These are phyloP conservation scores for Virgularia gustaviana DNA, from an alignment of 92 coral and sea anemone species.

Conservation along the genomic window DNA sequence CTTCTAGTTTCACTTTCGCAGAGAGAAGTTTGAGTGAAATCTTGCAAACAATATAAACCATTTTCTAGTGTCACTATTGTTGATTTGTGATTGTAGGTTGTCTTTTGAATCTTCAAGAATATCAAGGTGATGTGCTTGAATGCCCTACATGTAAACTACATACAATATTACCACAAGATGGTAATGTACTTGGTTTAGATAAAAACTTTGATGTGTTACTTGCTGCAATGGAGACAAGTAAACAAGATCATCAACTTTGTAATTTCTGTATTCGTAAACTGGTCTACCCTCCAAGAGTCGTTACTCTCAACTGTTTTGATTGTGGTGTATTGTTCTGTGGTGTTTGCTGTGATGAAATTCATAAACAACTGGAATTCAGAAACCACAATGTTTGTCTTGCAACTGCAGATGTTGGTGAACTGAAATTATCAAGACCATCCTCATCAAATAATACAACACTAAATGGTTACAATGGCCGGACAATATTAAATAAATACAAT, in stretches of 20 bases:
- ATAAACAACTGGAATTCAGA: slow-evolving; percentile 81
- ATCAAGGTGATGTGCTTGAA: slow-evolving; percentile 91
- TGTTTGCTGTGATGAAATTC: slow-evolving; percentile 85
- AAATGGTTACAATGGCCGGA: no score
- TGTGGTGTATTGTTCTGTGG: slow-evolving; percentile 87
- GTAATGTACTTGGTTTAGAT: slow-evolving; percentile 68
- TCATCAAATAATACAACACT: no score
- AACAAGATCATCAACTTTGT: slow-evolving; percentile 69
- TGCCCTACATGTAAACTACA: slow-evolving; percentile 88
- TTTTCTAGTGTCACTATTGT: no score
- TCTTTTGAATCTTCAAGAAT: slow-evolving; percentile 71
- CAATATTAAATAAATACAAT: no score
- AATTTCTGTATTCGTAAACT: slow-evolving; percentile 80
- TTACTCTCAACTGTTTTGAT: slow-evolving; percentile 75
- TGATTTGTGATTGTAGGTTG: no score
- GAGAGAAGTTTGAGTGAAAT: no score
- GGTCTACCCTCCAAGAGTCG: slow-evolving; percentile 91
- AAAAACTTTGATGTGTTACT: slow-evolving; percentile 78
- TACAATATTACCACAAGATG: slow-evolving; percentile 70
- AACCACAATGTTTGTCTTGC: slow-evolving; percentile 75
- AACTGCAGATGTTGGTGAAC: slow-evolving; percentile 46
- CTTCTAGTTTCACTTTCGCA: no score
- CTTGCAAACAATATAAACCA: no score
- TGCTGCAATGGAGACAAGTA: slow-evolving; percentile 67
- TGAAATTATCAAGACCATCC: no score